phyloP scores from a whole-genome alignment of 2,888 invertebrate genomes.

The Thymelicus acteon region DNA sequence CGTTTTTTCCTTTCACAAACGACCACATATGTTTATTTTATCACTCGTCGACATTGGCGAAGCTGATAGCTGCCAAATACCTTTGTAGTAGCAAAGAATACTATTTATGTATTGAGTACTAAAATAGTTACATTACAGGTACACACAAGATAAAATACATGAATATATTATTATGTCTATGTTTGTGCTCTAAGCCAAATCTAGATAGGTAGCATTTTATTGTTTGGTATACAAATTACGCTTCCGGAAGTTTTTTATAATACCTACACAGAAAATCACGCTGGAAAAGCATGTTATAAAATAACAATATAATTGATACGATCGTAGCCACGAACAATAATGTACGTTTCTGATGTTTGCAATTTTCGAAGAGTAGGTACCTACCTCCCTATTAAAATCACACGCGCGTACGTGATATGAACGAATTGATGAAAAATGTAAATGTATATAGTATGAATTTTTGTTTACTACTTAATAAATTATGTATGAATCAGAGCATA shows the following conservation, averaged over 20 bases:
- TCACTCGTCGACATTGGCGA: constrained; percentile 6
- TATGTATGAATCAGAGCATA: neutral
- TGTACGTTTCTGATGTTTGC: neutral
- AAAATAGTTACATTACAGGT: constrained; percentile 6
- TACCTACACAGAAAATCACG: neutral
- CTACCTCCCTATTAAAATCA: no score
- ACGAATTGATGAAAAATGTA: neutral
- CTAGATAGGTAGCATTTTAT: neutral
- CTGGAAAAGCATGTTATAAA: constrained; percentile 1
- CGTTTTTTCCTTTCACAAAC: neutral
- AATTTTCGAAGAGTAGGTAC: neutral
- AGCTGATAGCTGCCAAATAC: constrained; percentile 5
- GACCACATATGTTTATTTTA: neutral
- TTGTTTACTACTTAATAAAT: no score
- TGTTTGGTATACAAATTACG: neutral
- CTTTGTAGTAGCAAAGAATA: neutral
- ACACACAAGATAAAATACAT: neutral
- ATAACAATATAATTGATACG: neutral
- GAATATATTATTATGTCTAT: neutral
- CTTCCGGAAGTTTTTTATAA: constrained; percentile 1
- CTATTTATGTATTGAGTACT: constrained; percentile 3
- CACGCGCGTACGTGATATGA: constrained; percentile 1
- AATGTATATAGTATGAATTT: no score
- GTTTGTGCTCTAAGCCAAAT: constrained; percentile 6
- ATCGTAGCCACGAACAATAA: neutral